Evolutionary conservation across 92 coral and sea anemone genomes (phyloP), one percentile per base, ranked within the genome.

Genomic region (Bergia puertoricense): DNA sequence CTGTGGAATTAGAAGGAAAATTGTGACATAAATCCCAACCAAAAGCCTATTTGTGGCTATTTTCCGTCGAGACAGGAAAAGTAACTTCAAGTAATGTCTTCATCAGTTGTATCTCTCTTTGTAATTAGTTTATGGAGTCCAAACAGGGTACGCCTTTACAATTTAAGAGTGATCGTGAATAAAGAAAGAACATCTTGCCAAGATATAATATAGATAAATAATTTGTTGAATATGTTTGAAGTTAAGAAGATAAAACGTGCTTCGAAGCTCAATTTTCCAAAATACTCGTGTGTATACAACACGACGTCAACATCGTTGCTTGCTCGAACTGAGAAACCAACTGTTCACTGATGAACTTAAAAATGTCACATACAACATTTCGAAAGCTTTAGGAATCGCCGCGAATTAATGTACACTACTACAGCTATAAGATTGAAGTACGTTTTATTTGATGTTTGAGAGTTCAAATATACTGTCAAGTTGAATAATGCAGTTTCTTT

Each of bases 51-150:
- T 80, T 84, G 87, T 71, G 50, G 79, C 40, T 56, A 84, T 84
- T 62, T 84, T 71, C 54, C 48, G 87, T 84, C 87, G 87, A 84
- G 79, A 84, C 87, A 84, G 79, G 87, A 84, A 84, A 84, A 51
- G 66, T 16, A 68, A 84, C 56, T 23, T 69, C 46, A 6, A 8
- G 80, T 40, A 16, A 15, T 30, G 54, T 76, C 46, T 76, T 23
- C n/a, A 20, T 76, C 8, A 51, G 51, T 8, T 42, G 77, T 74
- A 69, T 69, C 37, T 15, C 66, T 14, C 18, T 23, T 44, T 56
- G 83, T n/a, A 57, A 56, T 37, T 54, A 72, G 43, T 79, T 42
- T 82, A 16, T 36, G 5, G 65, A n/a, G 16, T 66, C 37, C 22
- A 62, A 59, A 65, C 43, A 45, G 59, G 85, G 85, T 43, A 81